Percentiles rank a stretch among this genome's conserved stretches.
Conservation (phyloP, 2,113 vertebrate species). For the Aleadryas rufinucha region DNA sequence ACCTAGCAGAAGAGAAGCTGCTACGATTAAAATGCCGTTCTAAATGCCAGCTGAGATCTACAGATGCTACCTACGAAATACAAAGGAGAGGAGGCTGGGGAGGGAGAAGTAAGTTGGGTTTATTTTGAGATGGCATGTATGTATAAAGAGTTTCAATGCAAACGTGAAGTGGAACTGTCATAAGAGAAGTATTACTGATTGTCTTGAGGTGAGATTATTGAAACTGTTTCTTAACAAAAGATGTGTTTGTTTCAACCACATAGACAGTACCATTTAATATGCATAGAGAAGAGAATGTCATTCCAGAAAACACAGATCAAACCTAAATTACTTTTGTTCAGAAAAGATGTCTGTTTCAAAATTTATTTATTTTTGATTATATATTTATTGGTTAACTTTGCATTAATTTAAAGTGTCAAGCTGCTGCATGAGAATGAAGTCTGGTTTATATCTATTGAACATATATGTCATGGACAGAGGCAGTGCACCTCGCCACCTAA, state of each 20-base stretch:
- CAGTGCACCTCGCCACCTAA: neutral
- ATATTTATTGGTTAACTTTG: neutral
- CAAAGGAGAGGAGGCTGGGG: neutral
- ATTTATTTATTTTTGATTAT: neutral
- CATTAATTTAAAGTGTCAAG: neutral
- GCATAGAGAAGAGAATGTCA: neutral
- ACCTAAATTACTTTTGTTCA: neutral
- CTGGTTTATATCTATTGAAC: neutral
- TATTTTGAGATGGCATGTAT: neutral
- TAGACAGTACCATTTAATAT: neutral
- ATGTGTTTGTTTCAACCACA: neutral
- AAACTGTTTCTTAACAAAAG: neutral
- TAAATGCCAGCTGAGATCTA: slow-evolving; percentile 47
- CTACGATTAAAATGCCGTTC: slow-evolving; percentile 61
- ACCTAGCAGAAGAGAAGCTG: slow-evolving; percentile 56
- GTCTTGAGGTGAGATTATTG: neutral
- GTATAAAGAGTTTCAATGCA: neutral
- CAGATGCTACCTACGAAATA: slow-evolving; percentile 2
- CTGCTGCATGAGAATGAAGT: neutral
- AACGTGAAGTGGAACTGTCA: neutral
- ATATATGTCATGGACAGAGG: accelerated
- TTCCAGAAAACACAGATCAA: neutral
- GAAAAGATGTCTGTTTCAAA: neutral
- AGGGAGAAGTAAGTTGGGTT: neutral
- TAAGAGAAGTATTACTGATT: neutral